A percentile compares a stretch with the other conserved stretches of the same genome.
Conservation (phyloP, 2,113 vertebrate species). For the Xiphophorus maculatus region DNA sequence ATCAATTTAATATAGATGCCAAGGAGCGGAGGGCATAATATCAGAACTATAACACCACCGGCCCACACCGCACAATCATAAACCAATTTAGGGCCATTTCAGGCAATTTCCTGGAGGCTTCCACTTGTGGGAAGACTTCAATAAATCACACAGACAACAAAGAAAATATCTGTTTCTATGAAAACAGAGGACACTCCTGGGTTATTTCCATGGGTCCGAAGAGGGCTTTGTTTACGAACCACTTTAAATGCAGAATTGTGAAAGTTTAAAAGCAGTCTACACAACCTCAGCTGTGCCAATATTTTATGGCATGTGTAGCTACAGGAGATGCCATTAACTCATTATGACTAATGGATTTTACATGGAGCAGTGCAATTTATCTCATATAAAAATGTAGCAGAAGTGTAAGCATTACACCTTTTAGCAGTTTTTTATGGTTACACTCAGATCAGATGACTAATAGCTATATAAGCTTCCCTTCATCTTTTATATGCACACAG, state of each 20-base stretch:
- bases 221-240: slow-evolving; percentile 62
- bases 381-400: slow-evolving; percentile 29
- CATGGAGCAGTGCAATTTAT: slow-evolving; percentile 23
- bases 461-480: slow-evolving; percentile 36
- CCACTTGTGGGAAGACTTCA: slow-evolving; percentile 83
- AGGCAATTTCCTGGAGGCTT: slow-evolving; percentile 85
- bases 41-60: slow-evolving; percentile 75
- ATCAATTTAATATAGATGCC: slow-evolving; percentile 84
- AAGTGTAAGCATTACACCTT: slow-evolving; percentile 23
- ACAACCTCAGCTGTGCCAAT: slow-evolving; percentile 9
- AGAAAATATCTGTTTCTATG: slow-evolving; percentile 82
- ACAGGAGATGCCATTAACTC: slow-evolving; percentile 54
- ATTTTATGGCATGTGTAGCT: slow-evolving; percentile 26
- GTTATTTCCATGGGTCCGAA: slow-evolving; percentile 65
- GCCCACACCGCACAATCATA: slow-evolving; percentile 83
- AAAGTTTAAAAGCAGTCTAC: slow-evolving; percentile 47
- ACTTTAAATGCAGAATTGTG: slow-evolving; percentile 61
- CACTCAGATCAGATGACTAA: slow-evolving; percentile 40
- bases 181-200: slow-evolving; percentile 76
- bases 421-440: slow-evolving; percentile 14
- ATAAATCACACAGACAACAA: slow-evolving; percentile 85
- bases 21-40: slow-evolving; percentile 79
- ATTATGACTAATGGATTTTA: slow-evolving; percentile 64
- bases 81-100: slow-evolving; percentile 86
- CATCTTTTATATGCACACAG: slow-evolving; percentile 44